Evolutionary conservation across 64 coral and sea anemone genomes (phyloP).

Genomic region (Montipora capricornis): DNA sequence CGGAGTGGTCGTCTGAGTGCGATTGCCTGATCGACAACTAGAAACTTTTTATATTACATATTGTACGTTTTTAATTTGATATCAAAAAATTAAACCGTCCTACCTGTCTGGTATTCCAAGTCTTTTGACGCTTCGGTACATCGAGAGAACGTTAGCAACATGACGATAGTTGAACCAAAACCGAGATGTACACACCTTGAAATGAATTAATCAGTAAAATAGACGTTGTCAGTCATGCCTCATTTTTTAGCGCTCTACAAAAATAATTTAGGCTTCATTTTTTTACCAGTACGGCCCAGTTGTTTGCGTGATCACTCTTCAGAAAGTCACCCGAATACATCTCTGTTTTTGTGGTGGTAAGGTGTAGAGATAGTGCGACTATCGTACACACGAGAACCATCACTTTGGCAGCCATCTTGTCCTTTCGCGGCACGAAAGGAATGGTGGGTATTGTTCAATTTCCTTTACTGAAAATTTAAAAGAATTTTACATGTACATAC

Average conservation of each 20-base stretch:
- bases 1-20: too few species aligned
- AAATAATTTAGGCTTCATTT: background rate
- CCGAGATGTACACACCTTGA: constrained; percentile 93
- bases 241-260: background rate
- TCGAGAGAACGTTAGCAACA: constrained; percentile 95
- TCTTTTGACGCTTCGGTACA: constrained; percentile 97
- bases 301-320: constrained; percentile 93
- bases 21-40: too few species aligned
- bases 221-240: background rate
- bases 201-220: constrained; percentile 20
- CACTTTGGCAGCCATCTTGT: constrained; percentile 85
- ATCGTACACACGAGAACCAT: background rate
- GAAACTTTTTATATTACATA: too few species aligned
- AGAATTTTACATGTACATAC: too few species aligned
- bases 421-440: background rate
- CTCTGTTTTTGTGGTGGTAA: constrained; percentile 10
- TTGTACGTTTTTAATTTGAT: too few species aligned
- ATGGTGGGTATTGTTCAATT: constrained; percentile 17
- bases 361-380: constrained; percentile 7
- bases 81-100: background rate
- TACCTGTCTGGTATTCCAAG: constrained; percentile 98
- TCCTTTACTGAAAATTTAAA: background rate
- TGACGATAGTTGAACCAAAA: constrained; percentile 99
- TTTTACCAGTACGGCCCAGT: constrained; percentile 97
- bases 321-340: constrained; percentile 66